Evolutionary conservation across 2,797 vertebrate species (phyloP).

Genomic region (Mormyrus hasselquistii): DNA sequence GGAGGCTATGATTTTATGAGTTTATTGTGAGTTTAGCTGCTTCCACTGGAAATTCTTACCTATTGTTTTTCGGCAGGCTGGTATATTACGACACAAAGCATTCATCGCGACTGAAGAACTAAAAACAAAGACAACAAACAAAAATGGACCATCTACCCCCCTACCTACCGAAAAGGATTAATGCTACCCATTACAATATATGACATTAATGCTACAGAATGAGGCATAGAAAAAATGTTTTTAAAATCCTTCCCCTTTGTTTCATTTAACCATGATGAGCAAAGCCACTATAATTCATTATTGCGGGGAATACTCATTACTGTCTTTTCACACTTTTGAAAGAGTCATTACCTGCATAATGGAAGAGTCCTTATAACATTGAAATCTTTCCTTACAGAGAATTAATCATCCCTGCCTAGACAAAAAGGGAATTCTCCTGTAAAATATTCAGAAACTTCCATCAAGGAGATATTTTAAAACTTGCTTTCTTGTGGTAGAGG

Average conservation of each 20-base stretch:
- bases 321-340: constrained; percentile 69
- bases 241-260: constrained; percentile 44
- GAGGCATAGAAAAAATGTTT: constrained; percentile 48
- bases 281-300: constrained; percentile 71
- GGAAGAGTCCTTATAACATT: constrained; percentile 67
- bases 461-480: constrained; percentile 60
- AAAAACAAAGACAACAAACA: background rate
- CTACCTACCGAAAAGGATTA: constrained; percentile 40
- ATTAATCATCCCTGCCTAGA: constrained; percentile 68
- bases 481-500: constrained; percentile 34
- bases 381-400: constrained; percentile 65
- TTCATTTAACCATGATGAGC: constrained; percentile 55
- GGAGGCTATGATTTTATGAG: background rate
- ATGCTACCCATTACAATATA: constrained; percentile 44
- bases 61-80: background rate
- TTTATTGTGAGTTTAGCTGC: background rate
- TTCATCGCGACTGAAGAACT: background rate
- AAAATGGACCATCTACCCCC: background rate
- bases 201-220: constrained; percentile 25
- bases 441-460: constrained; percentile 65
- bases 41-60: background rate
- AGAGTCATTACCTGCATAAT: constrained; percentile 80
- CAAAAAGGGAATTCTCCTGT: constrained; percentile 72
- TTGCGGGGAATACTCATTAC: constrained; percentile 69
- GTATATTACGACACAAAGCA: background rate